Conservation (phyloP, 2,888 invertebrate genomes). For the Dasysyrphus tricinctus region DNA sequence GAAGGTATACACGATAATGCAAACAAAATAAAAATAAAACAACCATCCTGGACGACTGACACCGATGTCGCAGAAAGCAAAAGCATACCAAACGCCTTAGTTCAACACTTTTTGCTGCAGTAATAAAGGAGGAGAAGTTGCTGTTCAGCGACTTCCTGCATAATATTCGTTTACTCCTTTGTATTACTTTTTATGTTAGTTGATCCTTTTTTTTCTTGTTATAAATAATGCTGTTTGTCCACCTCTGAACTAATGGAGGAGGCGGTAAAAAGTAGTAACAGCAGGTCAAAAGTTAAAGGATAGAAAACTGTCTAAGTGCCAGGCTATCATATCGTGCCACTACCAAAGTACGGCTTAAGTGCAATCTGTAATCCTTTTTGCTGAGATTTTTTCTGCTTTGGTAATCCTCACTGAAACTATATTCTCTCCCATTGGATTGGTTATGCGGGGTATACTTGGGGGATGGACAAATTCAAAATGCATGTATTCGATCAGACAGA, state of each 20-base stretch:
- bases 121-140: slow-evolving; percentile 64
- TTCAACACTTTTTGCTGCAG: slow-evolving; percentile 70
- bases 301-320: slow-evolving; percentile 70
- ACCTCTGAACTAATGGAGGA: slow-evolving; percentile 56
- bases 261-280: slow-evolving; percentile 53
- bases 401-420: slow-evolving; percentile 37
- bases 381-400: slow-evolving; percentile 41
- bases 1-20: slow-evolving; percentile 42
- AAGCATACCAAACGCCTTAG: slow-evolving; percentile 64
- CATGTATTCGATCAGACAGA: slow-evolving; percentile 63
- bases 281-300: slow-evolving; percentile 68
- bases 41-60: slow-evolving; percentile 56
- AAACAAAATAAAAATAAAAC: slow-evolving; percentile 38
- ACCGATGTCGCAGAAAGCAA: slow-evolving; percentile 70
- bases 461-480: slow-evolving; percentile 68
- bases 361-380: slow-evolving; percentile 70
- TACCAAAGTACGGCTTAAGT: slow-evolving; percentile 54
- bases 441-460: slow-evolving; percentile 1
- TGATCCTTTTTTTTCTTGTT: slow-evolving; percentile 41
- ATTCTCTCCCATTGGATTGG: slow-evolving; percentile 21
- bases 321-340: slow-evolving; percentile 52
- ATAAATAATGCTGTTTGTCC: slow-evolving; percentile 66
- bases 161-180: slow-evolving; percentile 71
- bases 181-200: slow-evolving; percentile 52
- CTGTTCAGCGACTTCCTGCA: slow-evolving; percentile 68